Conservation (phyloP, 64 coral and sea anemone species). For the Montipora efflorescens region DNA sequence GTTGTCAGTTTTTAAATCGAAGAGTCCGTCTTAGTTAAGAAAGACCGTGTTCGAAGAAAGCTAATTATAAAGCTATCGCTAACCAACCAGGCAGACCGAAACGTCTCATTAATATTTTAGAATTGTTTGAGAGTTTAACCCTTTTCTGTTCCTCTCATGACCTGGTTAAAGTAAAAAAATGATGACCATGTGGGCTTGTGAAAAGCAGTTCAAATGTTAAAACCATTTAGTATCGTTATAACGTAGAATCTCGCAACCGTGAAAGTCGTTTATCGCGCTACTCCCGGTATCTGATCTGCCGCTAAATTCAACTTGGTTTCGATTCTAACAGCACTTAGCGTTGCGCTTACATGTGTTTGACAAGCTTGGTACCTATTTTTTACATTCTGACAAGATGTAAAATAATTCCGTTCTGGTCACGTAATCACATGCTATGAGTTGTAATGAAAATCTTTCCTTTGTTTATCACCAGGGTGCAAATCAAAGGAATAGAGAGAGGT, state of each 20-base stretch:
- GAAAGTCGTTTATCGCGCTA: no score
- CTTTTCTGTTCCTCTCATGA: background rate
- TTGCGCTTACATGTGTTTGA: no score
- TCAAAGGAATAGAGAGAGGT: no score
- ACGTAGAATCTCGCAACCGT: no score
- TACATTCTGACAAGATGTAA: background rate
- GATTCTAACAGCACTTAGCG: background rate
- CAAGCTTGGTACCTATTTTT: no score
- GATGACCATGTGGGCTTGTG: no score
- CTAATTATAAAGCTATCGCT: conserved; percentile 20
- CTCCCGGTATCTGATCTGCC: no score
- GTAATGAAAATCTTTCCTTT: background rate
- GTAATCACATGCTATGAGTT: background rate
- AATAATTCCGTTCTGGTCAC: background rate
- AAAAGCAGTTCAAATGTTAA: no score
- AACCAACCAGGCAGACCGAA: background rate
- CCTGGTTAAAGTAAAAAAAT: no score
- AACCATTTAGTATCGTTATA: no score
- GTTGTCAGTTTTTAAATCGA: conserved; percentile 13
- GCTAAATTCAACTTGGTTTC: no score
- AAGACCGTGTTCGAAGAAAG: background rate
- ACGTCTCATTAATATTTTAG: background rate
- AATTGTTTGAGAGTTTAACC: background rate
- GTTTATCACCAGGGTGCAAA: background rate
- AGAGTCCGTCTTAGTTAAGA: background rate